A percentile compares a stretch with the other conserved stretches of the same genome.
phyloP scores from a whole-genome alignment of 2,888 invertebrate genomes.

The Drosophila rubida region DNA sequence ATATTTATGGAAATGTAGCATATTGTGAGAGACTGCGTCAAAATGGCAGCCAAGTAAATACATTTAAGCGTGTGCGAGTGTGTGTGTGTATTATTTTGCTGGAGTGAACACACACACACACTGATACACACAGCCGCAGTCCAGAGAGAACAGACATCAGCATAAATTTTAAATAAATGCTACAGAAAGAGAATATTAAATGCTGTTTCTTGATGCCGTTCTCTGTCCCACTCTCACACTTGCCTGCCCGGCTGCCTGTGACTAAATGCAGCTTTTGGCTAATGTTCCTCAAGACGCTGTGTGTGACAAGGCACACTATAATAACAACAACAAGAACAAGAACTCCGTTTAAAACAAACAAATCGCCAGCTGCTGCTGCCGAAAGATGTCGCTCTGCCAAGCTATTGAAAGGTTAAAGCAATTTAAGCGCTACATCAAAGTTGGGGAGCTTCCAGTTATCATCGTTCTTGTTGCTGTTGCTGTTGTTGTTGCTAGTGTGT shows the following conservation, averaged over 20 bases:
- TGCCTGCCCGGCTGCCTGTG: not conserved
- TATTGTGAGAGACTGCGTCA: conserved; percentile 76
- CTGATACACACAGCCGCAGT: conserved; percentile 30
- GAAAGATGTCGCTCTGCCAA: conserved; percentile 17
- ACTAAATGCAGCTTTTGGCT: conserved; percentile 31
- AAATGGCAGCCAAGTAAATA: conserved; percentile 75
- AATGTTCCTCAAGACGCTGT: conserved; percentile 22
- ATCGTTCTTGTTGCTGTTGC: conserved; percentile 16
- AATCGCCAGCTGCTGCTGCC: conserved; percentile 9
- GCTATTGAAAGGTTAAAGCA: conserved; percentile 66
- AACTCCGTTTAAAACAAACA: conserved; percentile 5
- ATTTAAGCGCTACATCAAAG: conserved; percentile 48
- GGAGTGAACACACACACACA: conserved; percentile 31
- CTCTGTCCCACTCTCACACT: not conserved
- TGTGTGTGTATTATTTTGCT: conserved; percentile 1
- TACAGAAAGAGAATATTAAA: conserved; percentile 75
- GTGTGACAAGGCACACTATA: not conserved
- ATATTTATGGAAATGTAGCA: conserved; percentile 82
- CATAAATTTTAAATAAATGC: conserved; percentile 79
- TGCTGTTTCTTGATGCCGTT: conserved; percentile 47
- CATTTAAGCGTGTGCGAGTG: conserved; percentile 50
- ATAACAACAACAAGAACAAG: not conserved
- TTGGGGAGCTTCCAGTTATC: conserved; percentile 39
- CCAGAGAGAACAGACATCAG: conserved; percentile 66
- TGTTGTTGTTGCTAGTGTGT: conserved; percentile 43